Base-by-base conservation (phyloP, 92 coral and sea anemone species). In the Phenganax subtilis region DNA sequence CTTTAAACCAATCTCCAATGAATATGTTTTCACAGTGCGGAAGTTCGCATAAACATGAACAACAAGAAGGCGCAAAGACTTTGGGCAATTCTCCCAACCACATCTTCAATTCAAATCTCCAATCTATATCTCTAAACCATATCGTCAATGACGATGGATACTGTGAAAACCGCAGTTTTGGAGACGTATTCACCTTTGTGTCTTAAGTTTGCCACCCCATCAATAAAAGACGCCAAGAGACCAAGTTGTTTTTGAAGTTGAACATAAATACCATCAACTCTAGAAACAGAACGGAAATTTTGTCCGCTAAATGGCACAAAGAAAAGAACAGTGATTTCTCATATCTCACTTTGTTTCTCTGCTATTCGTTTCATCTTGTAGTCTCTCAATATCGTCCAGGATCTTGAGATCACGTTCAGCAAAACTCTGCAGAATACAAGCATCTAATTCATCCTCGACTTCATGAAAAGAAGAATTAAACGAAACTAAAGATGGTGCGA, bases 151-250 rank as follows among this genome's bases (percentile, higher is more conserved):
- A 37, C 47, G 47, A 37, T 37, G 47, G 47, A 2, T 37, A 37
- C 47, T 37, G 47, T 1, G 47, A 37, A 37, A 37, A 37, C 47
- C 47, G 5, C 47, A 37, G 47, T 37, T 37, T 37, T 37, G 47
- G 47, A 37, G 47, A 37, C 47, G 47, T 37, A 5, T 37, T 12
- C 67, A 94, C 98, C 98, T 92, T 85, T 87, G 2, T 97, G 98
- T 68, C 98, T 85, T 54, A 94, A 64, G 82, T 91, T 92, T 5
- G 98, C 97, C 12, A 94, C 96, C 6, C 98, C 97, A 61, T 94
- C 98, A 77, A 94, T 90, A 86, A 94, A 94, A 20, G 88, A 90
- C 12, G 96, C 82, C 80, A 94, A 81, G 5, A 94, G 90, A 2
- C 90, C 80, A 0, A 94, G 90, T 54, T 94, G 94, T 37, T 91